phyloP scores from a whole-genome alignment of 2,797 vertebrate species.

The Sebastes vulpes region DNA sequence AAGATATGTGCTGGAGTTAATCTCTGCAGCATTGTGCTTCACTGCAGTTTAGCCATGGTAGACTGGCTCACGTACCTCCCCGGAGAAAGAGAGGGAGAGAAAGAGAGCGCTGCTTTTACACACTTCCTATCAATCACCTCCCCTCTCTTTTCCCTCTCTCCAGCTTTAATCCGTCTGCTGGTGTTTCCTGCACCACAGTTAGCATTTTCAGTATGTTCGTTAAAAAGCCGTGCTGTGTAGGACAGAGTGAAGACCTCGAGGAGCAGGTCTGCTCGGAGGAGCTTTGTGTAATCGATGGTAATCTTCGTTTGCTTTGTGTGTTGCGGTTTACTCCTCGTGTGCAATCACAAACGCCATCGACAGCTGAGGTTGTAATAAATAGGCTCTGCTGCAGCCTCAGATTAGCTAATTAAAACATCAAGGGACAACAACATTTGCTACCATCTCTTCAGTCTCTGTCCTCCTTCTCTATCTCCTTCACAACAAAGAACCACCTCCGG shows the following conservation, averaged over 20 bases:
- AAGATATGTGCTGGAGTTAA: conserved; percentile 71
- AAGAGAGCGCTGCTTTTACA: neutral
- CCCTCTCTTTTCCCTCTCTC: neutral
- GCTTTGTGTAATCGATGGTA: neutral
- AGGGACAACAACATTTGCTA: neutral
- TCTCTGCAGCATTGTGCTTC: conserved; percentile 80
- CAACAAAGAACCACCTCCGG: neutral
- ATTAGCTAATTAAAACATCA: conserved; percentile 46
- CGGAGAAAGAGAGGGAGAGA: conserved; percentile 26
- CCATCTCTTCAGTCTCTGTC: neutral
- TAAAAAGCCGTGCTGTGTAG: neutral
- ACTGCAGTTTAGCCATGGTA: conserved; percentile 81
- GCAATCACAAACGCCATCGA: neutral
- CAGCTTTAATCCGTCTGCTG: conserved; percentile 17
- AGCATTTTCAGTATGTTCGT: neutral
- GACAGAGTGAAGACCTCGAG: neutral
- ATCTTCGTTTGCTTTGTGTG: neutral
- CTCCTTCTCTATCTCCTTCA: neutral
- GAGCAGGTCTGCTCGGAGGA: neutral
- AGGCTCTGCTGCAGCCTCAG: conserved; percentile 18
- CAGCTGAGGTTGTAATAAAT: conserved; percentile 36
- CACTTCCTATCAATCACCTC: conserved; percentile 25
- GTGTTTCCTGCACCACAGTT: conserved; percentile 27
- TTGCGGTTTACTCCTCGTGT: neutral
- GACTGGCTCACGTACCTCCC: conserved; percentile 73